A percentile compares a stretch with the other conserved stretches of the same genome.
These are phyloP conservation scores for Stramonita haemastoma DNA, from an alignment of 2,888 invertebrate species.

Conservation along the genomic window DNA sequence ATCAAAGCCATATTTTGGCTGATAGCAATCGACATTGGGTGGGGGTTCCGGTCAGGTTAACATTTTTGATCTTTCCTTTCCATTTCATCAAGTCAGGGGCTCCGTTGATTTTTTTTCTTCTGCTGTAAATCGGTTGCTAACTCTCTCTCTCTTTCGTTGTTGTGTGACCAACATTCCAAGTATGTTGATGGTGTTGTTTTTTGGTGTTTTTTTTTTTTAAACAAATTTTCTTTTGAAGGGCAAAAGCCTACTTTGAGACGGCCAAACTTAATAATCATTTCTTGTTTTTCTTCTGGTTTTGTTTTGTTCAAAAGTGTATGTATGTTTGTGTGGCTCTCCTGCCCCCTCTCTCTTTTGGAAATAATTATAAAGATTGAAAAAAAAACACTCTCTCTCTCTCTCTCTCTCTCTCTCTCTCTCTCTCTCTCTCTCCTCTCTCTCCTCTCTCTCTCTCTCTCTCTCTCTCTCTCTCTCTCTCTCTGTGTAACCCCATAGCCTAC, in stretches of 20 bases:
- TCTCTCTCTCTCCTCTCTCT: not conserved
- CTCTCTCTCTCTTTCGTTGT: not conserved
- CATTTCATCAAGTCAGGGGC: too few species aligned
- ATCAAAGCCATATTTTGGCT: too few species aligned
- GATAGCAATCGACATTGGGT: too few species aligned
- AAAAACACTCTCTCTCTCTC: not conserved
- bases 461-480: not conserved
- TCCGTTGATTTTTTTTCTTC: too few species aligned
- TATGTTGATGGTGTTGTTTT: not conserved
- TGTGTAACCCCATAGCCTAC: too few species aligned
- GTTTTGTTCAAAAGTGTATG: not conserved
- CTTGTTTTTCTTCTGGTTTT: not conserved
- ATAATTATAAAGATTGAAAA: not conserved
- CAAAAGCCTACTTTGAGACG: too few species aligned
- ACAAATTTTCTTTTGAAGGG: too few species aligned
- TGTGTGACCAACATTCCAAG: not conserved
- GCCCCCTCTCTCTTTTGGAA: not conserved
- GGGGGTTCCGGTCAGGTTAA: too few species aligned
- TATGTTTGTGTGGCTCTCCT: not conserved
- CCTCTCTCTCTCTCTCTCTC: not conserved
- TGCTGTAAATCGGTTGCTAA: too few species aligned
- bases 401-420: slow-evolving; percentile 18
- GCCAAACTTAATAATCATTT: not conserved
- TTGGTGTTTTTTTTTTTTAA: not conserved
- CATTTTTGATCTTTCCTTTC: too few species aligned